These are phyloP conservation scores for Aegithalos caudatus DNA, from an alignment of 2,113 vertebrate genomes.

Conservation along the genomic window DNA sequence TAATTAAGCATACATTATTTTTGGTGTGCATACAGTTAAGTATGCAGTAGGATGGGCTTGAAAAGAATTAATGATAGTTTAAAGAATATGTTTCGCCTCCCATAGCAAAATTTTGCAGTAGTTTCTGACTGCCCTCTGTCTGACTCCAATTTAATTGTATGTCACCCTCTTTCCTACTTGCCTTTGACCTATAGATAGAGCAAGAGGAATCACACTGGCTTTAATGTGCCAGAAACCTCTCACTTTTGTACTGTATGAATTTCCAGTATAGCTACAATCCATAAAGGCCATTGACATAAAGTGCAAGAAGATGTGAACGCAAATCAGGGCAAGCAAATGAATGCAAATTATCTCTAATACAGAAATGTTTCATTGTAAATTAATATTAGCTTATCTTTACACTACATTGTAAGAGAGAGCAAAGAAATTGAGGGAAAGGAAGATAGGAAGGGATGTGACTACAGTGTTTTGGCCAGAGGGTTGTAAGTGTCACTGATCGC, in stretches of 20 bases:
- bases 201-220: neutral
- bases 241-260: neutral
- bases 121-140: neutral
- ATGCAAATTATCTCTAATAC: conserved; percentile 17
- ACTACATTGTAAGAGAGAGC: conserved; percentile 20
- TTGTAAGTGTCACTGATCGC: neutral
- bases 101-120: neutral
- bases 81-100: neutral
- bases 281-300: neutral
- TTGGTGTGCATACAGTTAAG: neutral
- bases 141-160: neutral
- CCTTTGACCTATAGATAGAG: neutral
- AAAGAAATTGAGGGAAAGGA: conserved; percentile 15
- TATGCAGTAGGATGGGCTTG: neutral
- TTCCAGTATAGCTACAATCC: neutral
- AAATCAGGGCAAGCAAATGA: conserved; percentile 8
- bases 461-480: neutral
- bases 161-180: neutral
- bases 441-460: conserved; percentile 21
- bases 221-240: neutral
- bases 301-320: neutral
- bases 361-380: conserved; percentile 23
- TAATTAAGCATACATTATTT: conserved; percentile 10
- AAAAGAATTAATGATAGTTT: neutral
- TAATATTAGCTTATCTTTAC: conserved; percentile 45